Evolutionary conservation across 37 sponge, comb jelly and placozoan genomes (phyloP), one percentile per base, ranked within the genome.

Genomic region (Oopsacas minuta): DNA sequence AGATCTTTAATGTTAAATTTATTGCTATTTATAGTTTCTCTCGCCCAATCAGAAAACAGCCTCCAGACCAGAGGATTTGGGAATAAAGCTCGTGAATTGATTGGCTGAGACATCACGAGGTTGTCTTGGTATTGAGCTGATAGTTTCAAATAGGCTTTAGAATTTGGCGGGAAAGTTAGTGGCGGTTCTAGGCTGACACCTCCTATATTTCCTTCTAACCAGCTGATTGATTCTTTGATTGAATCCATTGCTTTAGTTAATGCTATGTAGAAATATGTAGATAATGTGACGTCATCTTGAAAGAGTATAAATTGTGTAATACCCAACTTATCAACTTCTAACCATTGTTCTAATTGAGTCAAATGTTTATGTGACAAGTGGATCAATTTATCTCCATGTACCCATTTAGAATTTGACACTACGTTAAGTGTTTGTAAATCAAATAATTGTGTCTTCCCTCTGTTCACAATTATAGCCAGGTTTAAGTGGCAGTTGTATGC

Each of bases 221-320:
- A 61, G 32, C 28, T n/a, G 1, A 32, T 7, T 3, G 75, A 25
- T 3, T 10, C 75, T 34, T 61, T 10, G 22, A 5, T 32, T 61
- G 7, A 32, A 3, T 61, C 75, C 75, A 61, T 3, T n/a, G 75
- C 75, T 7, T 34, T 34, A 12, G 3, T 61, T 3, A 61, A 34
- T 3, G 75, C 75, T 20, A 34, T 61, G 22, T 61, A 61, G 75
- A 61, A 61, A n/a, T 61, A 34, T 20, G 7, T 61, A 5, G 75
- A 61, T 61, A 61, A n/a, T 3, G 22, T 61, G 75, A 61, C 75
- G 75, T 61, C 75, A 61, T 61, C 75, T 61, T 61, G 28, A 32
- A 61, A n/a, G 7, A 61, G 22, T 61, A 61, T 25, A 61, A 61
- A 61, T 61, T 25, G 75, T 34, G 75, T 32, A n/a, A 32, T 3